Evolutionary conservation across 2,888 invertebrate genomes (phyloP), one percentile per base, ranked within the genome.

Genomic region (Eueremaeus valkanovi): DNA sequence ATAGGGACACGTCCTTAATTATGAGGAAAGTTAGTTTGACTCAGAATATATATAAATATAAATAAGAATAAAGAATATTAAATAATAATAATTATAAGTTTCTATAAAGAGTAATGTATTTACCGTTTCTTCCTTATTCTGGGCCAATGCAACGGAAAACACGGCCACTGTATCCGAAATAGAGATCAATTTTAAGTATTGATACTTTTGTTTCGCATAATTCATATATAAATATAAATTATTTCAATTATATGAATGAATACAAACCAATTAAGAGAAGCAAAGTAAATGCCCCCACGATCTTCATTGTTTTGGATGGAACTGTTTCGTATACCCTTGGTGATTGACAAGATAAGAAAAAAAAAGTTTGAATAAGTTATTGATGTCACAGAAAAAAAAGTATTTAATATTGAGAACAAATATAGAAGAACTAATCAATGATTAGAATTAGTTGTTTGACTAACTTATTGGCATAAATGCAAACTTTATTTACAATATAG

Each of bases 281-380:
- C 31, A 63, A 45, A 63, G 75, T 73, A 16, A 72, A 49, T 24
- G 73, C 68, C 33, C 63, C 75, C 29, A 75, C n/a, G 5, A 61
- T 61, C 29, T 75, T 75, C 75, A 75, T 75, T 63, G 75, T 75
- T 40, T 72, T 75, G 0, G 73, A 63, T 31, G 75, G 73, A 24
- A 63, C 73, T 66, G 75, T 73, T 33, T 75, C 75, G 66, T 75
- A 75, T 31, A 73, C 61, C 73, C 75, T 75, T 31, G 24, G 58
- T 58, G 8, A 5, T 55, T 21, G 24, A 58, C 24, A 58, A 29
- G 11, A 29, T 29, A 24, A 58, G n/a, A 21, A 49, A 49, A 49
- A 21, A 2, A 49, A 49, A n/a, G n/a, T n/a, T n/a, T n/a, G 49
- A 8, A n/a, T 49, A 5, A n/a, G 2, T 3, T 29, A 58, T 31